Evolutionary conservation across 2,797 vertebrate genomes (phyloP), one percentile per base, ranked within the genome.

Genomic region (Chrosomus eos): DNA sequence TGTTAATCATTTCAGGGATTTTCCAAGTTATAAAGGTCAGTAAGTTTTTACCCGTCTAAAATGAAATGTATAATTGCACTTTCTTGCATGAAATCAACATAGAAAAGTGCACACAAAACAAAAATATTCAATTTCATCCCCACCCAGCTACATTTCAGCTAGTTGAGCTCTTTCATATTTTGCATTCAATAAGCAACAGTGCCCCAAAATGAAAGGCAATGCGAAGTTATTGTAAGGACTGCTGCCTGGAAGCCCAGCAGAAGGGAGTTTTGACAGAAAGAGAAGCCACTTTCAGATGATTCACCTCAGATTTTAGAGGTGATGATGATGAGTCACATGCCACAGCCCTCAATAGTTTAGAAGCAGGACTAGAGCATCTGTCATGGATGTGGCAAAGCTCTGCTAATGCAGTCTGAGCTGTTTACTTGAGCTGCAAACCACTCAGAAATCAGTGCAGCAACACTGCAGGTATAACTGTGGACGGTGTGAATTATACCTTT

Each of bases 211-310:
- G 16, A 66, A 48, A 76, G 60, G 8, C 36, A 55, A 53, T 55
- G 31, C 1, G 3, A 74, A 66, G n/a, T 23, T 82, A 3, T 67
- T 43, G n/a, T 66, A n/a, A n/a, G 23, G 26, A 11, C 31, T 0
- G n/a, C 31, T 28, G 71, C 43, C 16, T 53, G 58, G 31, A 82
- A 82, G 53, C 28, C 58, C 2, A 82, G 31, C 3, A 10, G 5
- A 74, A 38, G 71, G 58, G 23, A 60, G 53, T 51, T 82, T 74
- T 74, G 71, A 62, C 26, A 48, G 55, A 70, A 82, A 73, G 13
- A 40, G 33, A 40, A 60, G 8, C 2, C 1, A 38, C 45, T 81
- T 51, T 38, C 31, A 66, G 43, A 31, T 53, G 31, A 75, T 82
- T 66, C n/a, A 75, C 72, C 45, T 11, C 8, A 53, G 55, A 48